Evolutionary conservation across 1,140 invertebrate genomes (phyloP), one percentile per base, ranked within the genome.

Genomic region (Achroia grisella): DNA sequence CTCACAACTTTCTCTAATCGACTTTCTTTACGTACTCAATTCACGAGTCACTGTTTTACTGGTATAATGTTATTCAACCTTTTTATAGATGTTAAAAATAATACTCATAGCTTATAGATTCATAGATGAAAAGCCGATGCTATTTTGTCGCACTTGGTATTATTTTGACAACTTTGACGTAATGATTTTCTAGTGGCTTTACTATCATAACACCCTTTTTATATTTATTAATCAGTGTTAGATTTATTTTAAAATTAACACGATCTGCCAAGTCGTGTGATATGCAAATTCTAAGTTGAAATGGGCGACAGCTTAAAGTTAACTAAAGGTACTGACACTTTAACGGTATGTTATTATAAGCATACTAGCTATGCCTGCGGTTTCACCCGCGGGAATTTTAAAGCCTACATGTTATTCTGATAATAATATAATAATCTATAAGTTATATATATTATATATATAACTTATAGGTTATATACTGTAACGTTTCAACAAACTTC

Each of bases 131-230:
- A 44, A 5, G 9, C 10, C 52, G 69, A 69, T 71, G 51, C 51
- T 71, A 52, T 60, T 48, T 71, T 77, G 68, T 74, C 76, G 49
- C 49, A 50, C 44, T 48, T 57, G 52, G 46, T 62, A 58, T 47
- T 56, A 55, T 71, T 74, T 71, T 78, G 72, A 71, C 72, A 76
- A 68, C 50, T 64, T 76, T 72, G 74, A 78, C 74, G 74, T 69
- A 65, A 80, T 81, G 74, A 67, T 74, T 78, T 80, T 77, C 69
- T 78, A 72, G 68, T 68, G 67, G 35, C 62, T 74, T 74, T 76
- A 64, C 61, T 67, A 66, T 56, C 62, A 62, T 52, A 59, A 49
- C 46, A 58, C 57, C 62, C 60, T 59, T 74, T 78, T 81, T 76
- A 68, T 71, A 76, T 65, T 71, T 62, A 69, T 63, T 65, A 70